Conservation (phyloP, 2,113 vertebrate species). For the Oryzias woworae region DNA sequence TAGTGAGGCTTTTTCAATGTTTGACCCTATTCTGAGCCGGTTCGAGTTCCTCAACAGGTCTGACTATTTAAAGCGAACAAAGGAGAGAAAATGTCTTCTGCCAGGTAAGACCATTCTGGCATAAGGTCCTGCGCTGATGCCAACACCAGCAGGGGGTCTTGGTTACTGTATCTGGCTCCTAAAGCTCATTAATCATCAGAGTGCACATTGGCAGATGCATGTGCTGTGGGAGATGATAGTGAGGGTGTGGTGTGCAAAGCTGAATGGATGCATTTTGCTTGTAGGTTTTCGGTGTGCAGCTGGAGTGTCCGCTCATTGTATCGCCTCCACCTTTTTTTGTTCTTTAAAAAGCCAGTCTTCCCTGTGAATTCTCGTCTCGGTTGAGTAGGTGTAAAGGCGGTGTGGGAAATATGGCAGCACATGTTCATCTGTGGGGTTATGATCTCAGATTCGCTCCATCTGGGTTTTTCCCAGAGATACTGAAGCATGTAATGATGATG, state of each 20-base stretch:
- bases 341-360: neutral
- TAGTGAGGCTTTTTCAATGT: constrained; percentile 48
- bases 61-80: constrained; percentile 19
- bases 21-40: constrained; percentile 33
- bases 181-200: constrained; percentile 26
- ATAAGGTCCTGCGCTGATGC: neutral
- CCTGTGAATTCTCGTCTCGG: neutral
- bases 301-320: neutral
- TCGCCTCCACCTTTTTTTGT: constrained; percentile 2
- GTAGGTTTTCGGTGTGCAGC: neutral
- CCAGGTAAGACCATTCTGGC: constrained; percentile 60
- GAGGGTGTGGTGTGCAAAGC: constrained; percentile 14
- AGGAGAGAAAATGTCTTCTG: constrained; percentile 60
- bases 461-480: constrained; percentile 30
- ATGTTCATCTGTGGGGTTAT: constrained; percentile 18
- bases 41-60: constrained; percentile 62
- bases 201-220: constrained; percentile 23
- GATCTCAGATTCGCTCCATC: constrained; percentile 16
- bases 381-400: neutral
- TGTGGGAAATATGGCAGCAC: constrained; percentile 1
- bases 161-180: constrained; percentile 26
- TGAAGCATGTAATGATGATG: neutral
- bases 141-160: constrained; percentile 4
- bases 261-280: neutral
- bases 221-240: constrained; percentile 4